Base-by-base conservation (phyloP, 2,113 vertebrate species). In the Aspidoscelis tigris region DNA sequence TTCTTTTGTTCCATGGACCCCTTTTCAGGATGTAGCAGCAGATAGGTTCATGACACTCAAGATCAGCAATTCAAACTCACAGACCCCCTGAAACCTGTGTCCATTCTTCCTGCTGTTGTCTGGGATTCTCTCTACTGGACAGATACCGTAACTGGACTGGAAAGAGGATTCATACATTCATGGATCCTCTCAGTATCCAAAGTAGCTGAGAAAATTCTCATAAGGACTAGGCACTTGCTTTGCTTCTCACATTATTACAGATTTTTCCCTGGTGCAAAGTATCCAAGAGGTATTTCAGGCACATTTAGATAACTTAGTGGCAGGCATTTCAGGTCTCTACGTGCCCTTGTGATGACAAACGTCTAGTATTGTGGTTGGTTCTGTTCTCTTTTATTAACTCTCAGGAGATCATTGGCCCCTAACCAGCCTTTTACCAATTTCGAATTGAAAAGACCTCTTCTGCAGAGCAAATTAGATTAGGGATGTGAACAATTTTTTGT, bases 291-390 rank as follows among this genome's bases (percentile, higher is more conserved):
- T 3, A 18, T 33, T 33, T 33, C 33, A 61, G 4, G 58, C 58
- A 18, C 58, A 61, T 18, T 61, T 61, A 16, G 7, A 16, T 2
- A 61, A 61, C 47, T 50, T 4, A 61, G 58, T 16, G 18, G 4
- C 58, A 70, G 22, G 77, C 78, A 58, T 84, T 66, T 66, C 43
- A 78, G 70, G 78, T 70, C 47, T 53, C 43, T 71, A 43, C 65
- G 0, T 70, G 21, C 58, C 74, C 75, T 78, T 61, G 68, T 33
- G 61, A 76, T 68, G 44, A 2, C 43, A 64, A 61, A 78, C 53
- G 70, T 78, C 18, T 61, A 61, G 4, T 61, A 18, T 61, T 18
- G 58, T 2, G 14, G 58, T 61, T 58, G 10, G 55, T 58, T 61
- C 18, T 61, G 58, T 61, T 61, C 4, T 18, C 58, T 61, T 61